A percentile compares a stretch with the other conserved stretches of the same genome.
These are phyloP conservation scores for Scaptomyza caliginosa DNA, from an alignment of 2,888 invertebrate genomes.

Conservation along the genomic window DNA sequence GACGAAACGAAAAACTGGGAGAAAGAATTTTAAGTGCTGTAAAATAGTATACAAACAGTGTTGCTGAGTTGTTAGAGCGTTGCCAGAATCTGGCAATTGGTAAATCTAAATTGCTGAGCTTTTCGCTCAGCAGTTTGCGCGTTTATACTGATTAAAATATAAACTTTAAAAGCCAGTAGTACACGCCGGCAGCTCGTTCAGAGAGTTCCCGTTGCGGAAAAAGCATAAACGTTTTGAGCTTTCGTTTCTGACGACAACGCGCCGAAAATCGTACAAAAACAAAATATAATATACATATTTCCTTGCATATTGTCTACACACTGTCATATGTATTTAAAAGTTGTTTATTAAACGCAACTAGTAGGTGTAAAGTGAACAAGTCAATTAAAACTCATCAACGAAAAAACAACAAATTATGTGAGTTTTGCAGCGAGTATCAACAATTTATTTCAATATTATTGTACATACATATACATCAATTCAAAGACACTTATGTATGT, in stretches of 20 bases:
- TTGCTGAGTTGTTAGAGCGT: neutral
- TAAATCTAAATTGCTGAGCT: slow-evolving; percentile 28
- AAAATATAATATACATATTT: slow-evolving; percentile 8
- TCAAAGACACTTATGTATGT: slow-evolving; percentile 11
- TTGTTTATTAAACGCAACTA: slow-evolving; percentile 11
- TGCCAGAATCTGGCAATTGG: slow-evolving; percentile 8
- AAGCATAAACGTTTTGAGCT: slow-evolving; percentile 24
- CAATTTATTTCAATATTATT: slow-evolving; percentile 57
- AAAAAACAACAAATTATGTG: slow-evolving; percentile 41
- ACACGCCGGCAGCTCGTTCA: slow-evolving; percentile 41
- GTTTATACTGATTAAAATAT: slow-evolving; percentile 12
- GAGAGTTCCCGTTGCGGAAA: slow-evolving; percentile 20
- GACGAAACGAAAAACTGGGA: slow-evolving; percentile 33
- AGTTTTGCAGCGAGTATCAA: slow-evolving; percentile 37
- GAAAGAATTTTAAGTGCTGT: slow-evolving; percentile 50
- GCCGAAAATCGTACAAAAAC: slow-evolving; percentile 36
- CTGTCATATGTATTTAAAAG: slow-evolving; percentile 3
- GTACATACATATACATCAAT: slow-evolving; percentile 6
- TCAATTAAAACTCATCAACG: slow-evolving; percentile 50
- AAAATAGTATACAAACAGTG: slow-evolving; percentile 36
- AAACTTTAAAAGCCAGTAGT: slow-evolving; percentile 41
- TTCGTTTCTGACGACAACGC: slow-evolving; percentile 31
- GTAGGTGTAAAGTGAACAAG: slow-evolving; percentile 55
- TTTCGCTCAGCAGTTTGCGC: slow-evolving; percentile 26
- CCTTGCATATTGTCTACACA: slow-evolving; percentile 10